Conservation (phyloP, 1,140 invertebrate species). For the Bactericera cockerelli region DNA sequence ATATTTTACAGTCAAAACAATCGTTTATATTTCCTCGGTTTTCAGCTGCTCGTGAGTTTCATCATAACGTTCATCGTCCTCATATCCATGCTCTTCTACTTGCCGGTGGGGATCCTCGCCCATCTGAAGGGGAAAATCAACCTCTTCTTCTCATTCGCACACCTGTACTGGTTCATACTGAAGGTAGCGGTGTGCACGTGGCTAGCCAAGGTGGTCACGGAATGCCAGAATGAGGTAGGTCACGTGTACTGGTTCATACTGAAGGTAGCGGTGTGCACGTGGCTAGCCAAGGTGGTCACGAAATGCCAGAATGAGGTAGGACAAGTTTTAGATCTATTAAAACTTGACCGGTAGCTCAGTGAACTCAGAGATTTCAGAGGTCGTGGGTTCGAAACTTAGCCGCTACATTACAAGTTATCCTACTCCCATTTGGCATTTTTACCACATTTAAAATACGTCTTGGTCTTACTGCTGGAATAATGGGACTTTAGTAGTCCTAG, state of each 20-base stretch:
- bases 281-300: not conserved
- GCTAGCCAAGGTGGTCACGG: not conserved
- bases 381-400: too few relatives aligned
- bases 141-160: not conserved
- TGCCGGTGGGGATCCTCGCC: not conserved
- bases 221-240: not conserved
- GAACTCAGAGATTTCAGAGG: too few relatives aligned
- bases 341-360: too few relatives aligned
- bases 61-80: not conserved
- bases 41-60: not conserved
- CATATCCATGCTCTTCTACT: not conserved
- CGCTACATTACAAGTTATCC: too few relatives aligned
- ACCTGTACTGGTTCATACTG: constrained; percentile 4
- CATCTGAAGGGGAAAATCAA: not conserved
- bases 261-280: not conserved
- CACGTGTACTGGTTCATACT: constrained; percentile 5
- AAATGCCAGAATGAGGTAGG: not conserved
- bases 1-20: too few relatives aligned
- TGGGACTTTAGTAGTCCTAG: too few relatives aligned
- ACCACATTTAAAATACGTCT: too few relatives aligned
- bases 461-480: too few relatives aligned
- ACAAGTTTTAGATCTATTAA: too few relatives aligned
- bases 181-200: not conserved
- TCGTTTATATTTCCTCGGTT: too few relatives aligned
- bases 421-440: too few relatives aligned